Percentiles rank a stretch among this genome's conserved stretches.
phyloP scores from a whole-genome alignment of 2,113 vertebrate species.

The Ciconia maguari region DNA sequence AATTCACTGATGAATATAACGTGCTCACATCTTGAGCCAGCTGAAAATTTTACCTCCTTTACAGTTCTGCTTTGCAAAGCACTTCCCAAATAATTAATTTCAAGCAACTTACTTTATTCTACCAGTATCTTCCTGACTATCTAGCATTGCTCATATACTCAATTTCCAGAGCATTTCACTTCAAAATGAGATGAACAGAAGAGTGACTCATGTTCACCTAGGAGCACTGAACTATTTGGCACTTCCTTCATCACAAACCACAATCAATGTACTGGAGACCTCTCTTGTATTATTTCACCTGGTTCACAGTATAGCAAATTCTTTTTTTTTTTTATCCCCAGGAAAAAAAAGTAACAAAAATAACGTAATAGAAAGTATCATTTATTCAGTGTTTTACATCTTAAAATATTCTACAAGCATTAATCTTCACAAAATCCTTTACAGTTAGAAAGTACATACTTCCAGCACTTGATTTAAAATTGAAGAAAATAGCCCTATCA shows the following conservation, averaged over 20 bases:
- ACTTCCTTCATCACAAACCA: constrained; percentile 24
- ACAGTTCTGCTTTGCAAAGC: constrained; percentile 31
- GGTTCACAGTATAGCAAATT: background rate
- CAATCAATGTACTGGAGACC: background rate
- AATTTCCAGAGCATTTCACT: constrained; percentile 57
- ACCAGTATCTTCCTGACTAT: constrained; percentile 12
- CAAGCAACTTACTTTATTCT: constrained; percentile 44
- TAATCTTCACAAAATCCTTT: background rate
- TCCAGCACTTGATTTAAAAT: background rate
- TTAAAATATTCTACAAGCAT: background rate
- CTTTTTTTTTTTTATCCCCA: background rate
- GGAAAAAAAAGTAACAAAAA: background rate
- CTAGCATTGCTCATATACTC: constrained; percentile 18
- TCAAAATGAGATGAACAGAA: constrained; percentile 21
- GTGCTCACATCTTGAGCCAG: background rate
- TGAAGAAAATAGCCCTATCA: background rate
- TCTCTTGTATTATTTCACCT: background rate
- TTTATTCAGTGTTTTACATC: background rate
- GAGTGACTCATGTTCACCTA: constrained; percentile 1
- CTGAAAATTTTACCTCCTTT: constrained; percentile 31
- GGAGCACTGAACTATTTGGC: constrained; percentile 3
- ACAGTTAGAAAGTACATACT: background rate
- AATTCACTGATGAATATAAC: constrained; percentile 25
- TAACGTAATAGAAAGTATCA: background rate
- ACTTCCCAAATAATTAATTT: constrained; percentile 54